phyloP scores from a whole-genome alignment of 2,888 invertebrate genomes.

The Microctonus hyperodae region DNA sequence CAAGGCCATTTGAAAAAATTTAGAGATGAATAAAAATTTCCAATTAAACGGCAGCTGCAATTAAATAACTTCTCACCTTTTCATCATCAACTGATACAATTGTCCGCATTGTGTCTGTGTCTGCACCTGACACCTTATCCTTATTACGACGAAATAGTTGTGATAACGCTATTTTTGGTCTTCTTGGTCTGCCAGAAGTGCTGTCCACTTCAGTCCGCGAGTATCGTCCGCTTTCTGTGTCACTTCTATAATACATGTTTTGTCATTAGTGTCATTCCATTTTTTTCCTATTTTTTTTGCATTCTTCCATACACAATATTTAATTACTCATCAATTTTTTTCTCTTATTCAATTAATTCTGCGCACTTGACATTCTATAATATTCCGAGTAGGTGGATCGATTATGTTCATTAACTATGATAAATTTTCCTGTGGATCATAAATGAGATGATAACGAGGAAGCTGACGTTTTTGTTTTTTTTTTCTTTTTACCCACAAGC shows the following conservation, averaged over 20 bases:
- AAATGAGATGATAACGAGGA: background rate
- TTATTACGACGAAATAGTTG: constrained; percentile 62
- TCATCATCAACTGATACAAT: constrained; percentile 60
- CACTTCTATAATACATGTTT: constrained; percentile 66
- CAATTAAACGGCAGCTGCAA: constrained; percentile 3
- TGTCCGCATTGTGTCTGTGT: constrained; percentile 60
- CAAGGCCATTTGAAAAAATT: constrained; percentile 5
- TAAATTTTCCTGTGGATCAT: background rate
- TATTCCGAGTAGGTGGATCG: background rate
- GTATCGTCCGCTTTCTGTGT: constrained; percentile 70
- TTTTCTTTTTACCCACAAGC: background rate
- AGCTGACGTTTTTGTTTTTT: background rate
- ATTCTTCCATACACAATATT: background rate
- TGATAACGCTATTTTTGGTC: constrained; percentile 57
- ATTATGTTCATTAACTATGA: background rate
- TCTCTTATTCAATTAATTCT: background rate
- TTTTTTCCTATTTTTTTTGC: background rate
- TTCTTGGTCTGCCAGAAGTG: constrained; percentile 45
- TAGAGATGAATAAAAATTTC: background rate
- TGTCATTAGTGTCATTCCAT: background rate
- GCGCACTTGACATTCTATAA: background rate
- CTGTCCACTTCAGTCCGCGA: constrained; percentile 60
- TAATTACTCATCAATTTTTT: background rate
- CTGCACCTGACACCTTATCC: constrained; percentile 62
- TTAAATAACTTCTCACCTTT: constrained; percentile 49